Evolutionary conservation across 1,140 invertebrate species (phyloP), one percentile per base, ranked within the genome.

Genomic region (Heliothis virescens): DNA sequence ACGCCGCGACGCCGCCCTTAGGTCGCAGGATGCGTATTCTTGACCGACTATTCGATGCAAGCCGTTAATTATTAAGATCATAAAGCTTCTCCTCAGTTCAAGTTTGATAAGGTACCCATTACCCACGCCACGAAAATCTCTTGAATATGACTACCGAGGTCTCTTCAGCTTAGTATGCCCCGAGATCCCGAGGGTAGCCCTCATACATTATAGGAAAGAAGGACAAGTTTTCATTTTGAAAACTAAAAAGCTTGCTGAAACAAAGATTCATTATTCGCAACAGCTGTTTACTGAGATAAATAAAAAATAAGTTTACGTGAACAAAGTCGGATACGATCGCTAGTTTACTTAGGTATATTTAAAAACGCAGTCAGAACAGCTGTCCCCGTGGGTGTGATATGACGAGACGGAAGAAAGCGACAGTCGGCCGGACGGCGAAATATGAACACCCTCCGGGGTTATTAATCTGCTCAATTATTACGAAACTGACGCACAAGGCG

Each of bases 381-480:
- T 34, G 52, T 34, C 21, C 11, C 48, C 21, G 74, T 78, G 62
- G 75, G 75, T 78, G 75, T 78, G 60, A 78, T 52, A 59, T 67
- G 52, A 69, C 18, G 62, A 78, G 71, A 75, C 82, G 81, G 83
- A 85, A 82, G 87, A 81, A 79, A 79, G 79, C 83, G 82, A 85
- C 85, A 83, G 83, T 57, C 80, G 78, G 80, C 79, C 86, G 83
- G 89, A 86, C 89, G 85, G 89, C 92, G 92, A 93, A 93, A 93
- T 92, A 92, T 92, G 91, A 94, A 91, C 86, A 91, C 90, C 87
- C 87, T 83, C 80, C 63, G 79, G 85, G 89, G 85, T 87, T 92
- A 93, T 94, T 92, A 94, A 94, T 94, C 92, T 91, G 88, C 82
- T 91, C 90, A 94, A 93, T 93, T 92, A 94, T 94, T 93, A 90